Conservation (phyloP, 2,113 vertebrate species). For the Rhizomys pruinosus region DNA sequence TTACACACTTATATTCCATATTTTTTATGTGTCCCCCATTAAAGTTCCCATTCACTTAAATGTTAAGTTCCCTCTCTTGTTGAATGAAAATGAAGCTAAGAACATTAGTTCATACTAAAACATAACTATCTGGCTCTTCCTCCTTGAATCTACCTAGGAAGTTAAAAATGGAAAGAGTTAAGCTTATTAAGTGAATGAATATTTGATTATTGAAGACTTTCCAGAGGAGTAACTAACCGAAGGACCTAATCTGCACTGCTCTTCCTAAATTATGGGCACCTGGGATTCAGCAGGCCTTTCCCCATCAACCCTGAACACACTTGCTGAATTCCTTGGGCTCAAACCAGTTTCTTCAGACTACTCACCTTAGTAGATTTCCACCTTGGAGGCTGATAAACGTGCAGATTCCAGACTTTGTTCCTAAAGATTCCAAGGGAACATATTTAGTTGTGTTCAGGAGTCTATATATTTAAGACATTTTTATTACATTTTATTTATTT, state of each 20-base stretch:
- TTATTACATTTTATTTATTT: background rate
- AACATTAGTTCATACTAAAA: conserved; percentile 26
- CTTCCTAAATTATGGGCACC: background rate
- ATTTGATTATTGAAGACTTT: conserved; percentile 6
- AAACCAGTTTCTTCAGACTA: background rate
- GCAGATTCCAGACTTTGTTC: background rate
- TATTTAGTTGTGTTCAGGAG: conserved; percentile 22
- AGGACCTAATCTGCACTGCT: background rate
- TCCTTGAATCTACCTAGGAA: background rate
- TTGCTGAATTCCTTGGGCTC: background rate
- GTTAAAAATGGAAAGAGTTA: conserved; percentile 16
- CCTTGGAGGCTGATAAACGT: background rate
- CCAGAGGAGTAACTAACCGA: background rate
- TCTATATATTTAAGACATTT: conserved; percentile 8
- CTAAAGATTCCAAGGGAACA: background rate
- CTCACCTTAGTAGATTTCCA: background rate
- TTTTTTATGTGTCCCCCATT: background rate
- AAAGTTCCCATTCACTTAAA: background rate
- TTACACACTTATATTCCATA: background rate
- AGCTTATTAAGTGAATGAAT: background rate
- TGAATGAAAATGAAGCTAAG: conserved; percentile 21
- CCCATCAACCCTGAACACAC: background rate
- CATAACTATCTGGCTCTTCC: background rate
- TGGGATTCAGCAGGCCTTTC: background rate
- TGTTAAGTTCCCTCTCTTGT: background rate